phyloP scores from a whole-genome alignment of 2,113 vertebrate genomes.

The Podarcis cretensis region DNA sequence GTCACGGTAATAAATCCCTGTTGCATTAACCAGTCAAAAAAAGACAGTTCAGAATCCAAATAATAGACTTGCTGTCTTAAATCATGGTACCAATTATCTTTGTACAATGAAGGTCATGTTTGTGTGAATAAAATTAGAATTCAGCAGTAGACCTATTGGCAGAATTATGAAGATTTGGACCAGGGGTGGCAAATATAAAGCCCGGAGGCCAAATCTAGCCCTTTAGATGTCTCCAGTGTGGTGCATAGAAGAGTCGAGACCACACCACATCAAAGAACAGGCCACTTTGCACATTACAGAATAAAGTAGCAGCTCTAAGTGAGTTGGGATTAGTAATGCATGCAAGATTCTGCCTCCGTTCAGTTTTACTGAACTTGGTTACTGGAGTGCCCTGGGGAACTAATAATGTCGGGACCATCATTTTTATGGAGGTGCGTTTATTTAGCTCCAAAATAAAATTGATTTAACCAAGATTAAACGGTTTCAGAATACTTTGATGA shows the following conservation, averaged over 20 bases:
- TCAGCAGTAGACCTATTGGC: background rate
- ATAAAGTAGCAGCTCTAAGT: background rate
- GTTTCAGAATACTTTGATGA: too few relatives aligned
- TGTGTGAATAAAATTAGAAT: background rate
- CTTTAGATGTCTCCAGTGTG: background rate
- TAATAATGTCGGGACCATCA: too few relatives aligned
- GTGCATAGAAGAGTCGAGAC: too few relatives aligned
- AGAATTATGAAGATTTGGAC: background rate
- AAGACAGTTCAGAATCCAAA: background rate
- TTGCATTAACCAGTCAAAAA: constrained; percentile 8
- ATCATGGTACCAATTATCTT: constrained; percentile 16
- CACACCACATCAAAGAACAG: background rate
- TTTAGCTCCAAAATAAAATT: too few relatives aligned
- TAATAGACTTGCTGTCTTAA: constrained; percentile 5
- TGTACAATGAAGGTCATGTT: background rate
- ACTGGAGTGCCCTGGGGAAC: too few relatives aligned
- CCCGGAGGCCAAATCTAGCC: background rate
- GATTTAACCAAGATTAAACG: too few relatives aligned
- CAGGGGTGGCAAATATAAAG: background rate
- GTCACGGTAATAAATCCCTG: background rate
- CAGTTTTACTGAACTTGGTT: too few relatives aligned
- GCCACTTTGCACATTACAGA: background rate
- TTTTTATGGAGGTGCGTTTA: too few relatives aligned
- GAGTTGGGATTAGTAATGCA: background rate
- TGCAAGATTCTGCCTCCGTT: too few relatives aligned